These are phyloP conservation scores for Toxotes jaculatrix DNA, from an alignment of 2,113 vertebrate species.

Conservation along the genomic window DNA sequence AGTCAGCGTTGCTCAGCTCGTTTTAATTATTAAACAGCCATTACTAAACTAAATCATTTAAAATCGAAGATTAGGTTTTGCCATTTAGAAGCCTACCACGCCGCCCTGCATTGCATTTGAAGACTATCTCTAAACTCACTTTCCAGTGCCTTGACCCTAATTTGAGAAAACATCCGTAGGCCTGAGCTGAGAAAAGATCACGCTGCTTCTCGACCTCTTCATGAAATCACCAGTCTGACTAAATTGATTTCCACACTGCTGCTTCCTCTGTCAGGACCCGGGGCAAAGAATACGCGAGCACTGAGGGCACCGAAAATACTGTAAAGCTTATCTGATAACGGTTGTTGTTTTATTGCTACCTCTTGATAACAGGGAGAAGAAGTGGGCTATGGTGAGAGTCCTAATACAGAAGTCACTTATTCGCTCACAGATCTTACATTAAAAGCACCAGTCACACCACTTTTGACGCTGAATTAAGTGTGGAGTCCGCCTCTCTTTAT, in stretches of 20 bases:
- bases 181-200: not conserved
- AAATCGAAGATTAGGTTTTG: not conserved
- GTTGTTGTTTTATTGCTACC: constrained; percentile 12
- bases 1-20: not conserved
- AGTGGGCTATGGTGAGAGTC: not conserved
- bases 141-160: not conserved
- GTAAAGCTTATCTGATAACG: constrained; percentile 39
- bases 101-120: not conserved
- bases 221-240: constrained; percentile 1
- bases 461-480: not conserved
- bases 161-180: constrained; percentile 6
- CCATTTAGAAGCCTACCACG: not conserved
- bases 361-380: constrained; percentile 18
- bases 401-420: not conserved
- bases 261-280: not conserved
- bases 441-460: not conserved
- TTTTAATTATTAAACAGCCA: not conserved
- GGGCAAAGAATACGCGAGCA: not conserved
- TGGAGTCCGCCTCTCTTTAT: too few species aligned
- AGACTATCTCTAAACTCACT: not conserved
- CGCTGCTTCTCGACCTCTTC: constrained; percentile 3
- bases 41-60: not conserved
- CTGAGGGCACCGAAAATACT: not conserved
- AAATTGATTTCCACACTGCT: not conserved
- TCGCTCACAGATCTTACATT: not conserved